Evolutionary conservation across 1,140 invertebrate species (phyloP), one percentile per base, ranked within the genome.

Genomic region (Heliconius congener): DNA sequence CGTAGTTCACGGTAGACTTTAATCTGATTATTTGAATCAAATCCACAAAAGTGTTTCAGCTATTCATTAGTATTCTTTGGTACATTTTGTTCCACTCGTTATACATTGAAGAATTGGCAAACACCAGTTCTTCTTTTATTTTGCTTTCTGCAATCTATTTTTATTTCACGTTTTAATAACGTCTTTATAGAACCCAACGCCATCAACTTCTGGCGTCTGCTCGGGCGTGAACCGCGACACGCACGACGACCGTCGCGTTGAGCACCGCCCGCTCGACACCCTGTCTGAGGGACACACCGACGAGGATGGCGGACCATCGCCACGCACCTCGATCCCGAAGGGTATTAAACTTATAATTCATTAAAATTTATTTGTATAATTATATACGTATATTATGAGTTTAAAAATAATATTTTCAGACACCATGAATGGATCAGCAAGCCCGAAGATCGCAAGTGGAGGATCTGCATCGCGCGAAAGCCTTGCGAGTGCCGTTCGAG

Each of bases 241-340:
- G 55, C 23, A 79, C 37, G 82, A 81, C 50, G 55, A 78, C n/a
- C 42, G 76, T 39, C 83, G 84, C 27, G 73, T 74, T 0, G 88
- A 88, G 4, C 86, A 88, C 42, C 84, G 83, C 11, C 86, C 85
- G 1, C 85, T 94, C 4, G 92, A 93, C 73, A 94, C 92, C 0
- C 87, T 94, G 8, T 91, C 91, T 0, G 92, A 94, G 60, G 87
- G 86, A 4, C 89, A 89, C 78, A 89, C 90, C 2, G 91, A 92
- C 52, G 92, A 94, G 34, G 92, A 94, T 57, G 87, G 73, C 2
- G 87, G 87, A 30, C 84, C 86, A 1, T 91, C 92, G 1, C 90
- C 92, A 0, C 75, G 89, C 18, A 82, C 89, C 0, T 91, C 90
- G 3, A 89, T 90, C 9, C 88, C 90, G 0, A 83, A 74, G 79